These are phyloP conservation scores for Oplegnathus fasciatus DNA, from an alignment of 2,113 vertebrate species.

Conservation along the genomic window DNA sequence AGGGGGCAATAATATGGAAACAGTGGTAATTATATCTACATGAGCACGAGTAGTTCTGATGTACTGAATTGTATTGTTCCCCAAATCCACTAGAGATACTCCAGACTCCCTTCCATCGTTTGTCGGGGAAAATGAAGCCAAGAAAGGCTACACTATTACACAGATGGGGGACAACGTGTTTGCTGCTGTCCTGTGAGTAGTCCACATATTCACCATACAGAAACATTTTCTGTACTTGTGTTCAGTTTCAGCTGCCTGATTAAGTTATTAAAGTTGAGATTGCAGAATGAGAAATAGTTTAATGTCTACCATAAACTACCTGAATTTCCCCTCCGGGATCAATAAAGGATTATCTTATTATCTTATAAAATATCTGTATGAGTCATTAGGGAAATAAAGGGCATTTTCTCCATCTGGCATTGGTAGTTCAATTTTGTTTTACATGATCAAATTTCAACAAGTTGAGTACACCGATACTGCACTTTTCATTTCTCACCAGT, in stretches of 20 bases:
- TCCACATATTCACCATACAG: neutral
- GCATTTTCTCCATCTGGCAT: neutral
- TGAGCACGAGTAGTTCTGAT: neutral
- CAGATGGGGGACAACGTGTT: conserved; percentile 95
- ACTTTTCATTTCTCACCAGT: neutral
- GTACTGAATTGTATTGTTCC: conserved; percentile 10
- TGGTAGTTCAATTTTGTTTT: neutral
- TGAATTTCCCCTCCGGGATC: no score
- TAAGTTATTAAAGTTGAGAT: neutral
- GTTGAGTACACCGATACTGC: neutral
- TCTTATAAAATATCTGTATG: neutral
- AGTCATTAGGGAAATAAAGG: no score
- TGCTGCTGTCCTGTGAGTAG: conserved; percentile 93
- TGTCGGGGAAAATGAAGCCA: conserved; percentile 93
- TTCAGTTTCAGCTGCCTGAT: neutral
- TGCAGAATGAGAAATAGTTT: neutral
- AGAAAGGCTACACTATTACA: conserved; percentile 90
- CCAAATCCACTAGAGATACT: conserved; percentile 85
- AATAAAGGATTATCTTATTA: no score
- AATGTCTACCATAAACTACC: neutral
- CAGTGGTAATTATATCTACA: neutral
- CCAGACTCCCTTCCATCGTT: conserved; percentile 93
- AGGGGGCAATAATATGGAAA: neutral
- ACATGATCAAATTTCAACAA: neutral
- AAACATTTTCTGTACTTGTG: neutral